Evolutionary conservation across 2,113 vertebrate species (phyloP), one percentile per base, ranked within the genome.

Genomic region (Tachysurus fulvidraco): DNA sequence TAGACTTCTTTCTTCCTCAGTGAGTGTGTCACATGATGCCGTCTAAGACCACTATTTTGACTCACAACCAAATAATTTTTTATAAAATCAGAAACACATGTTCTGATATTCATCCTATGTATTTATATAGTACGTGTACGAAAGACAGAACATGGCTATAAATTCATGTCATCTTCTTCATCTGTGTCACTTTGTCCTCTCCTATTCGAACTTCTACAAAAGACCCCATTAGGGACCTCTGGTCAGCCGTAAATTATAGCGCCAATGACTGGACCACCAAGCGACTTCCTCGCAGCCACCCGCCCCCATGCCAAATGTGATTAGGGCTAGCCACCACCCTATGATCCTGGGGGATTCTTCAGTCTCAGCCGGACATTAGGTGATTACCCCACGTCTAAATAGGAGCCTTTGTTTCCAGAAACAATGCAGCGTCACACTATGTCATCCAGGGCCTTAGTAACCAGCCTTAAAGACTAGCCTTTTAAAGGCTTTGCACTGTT

Each of bases 371-470:
- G 90, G 93, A 94, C 91, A 87, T 89, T 85, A 90, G 80, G 91
- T 94, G 94, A 94, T 94, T 93, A 91, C 91, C 90, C 87, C 4
- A 64, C 41, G 85, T 88, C 91, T 92, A 93, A 95, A 95, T 91
- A 88, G 93, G 91, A 84, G 81, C 83, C 91, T 93, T 95, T 95
- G 88, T 95, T 91, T 94, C 88, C 81, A 52, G 44, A 92, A 88
- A 95, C 94, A 95, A 95, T 93, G 89, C 87, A 46, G 89, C 65
- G 85, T 92, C 93, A 91, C 88, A 88, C 92, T 94, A 92, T 93
- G 93, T 93, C 93, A 91, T 88, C 89, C 86, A 60, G 90, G 59
- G 88, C 91, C 91, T 91, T 88, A 86, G 94, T 92, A 93, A 95
- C 93, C 92, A 90, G 88, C 89, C 93, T 86, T 91, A 90, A 89